Conservation (phyloP, 2,113 vertebrate species). For the Colossoma macropomum region DNA sequence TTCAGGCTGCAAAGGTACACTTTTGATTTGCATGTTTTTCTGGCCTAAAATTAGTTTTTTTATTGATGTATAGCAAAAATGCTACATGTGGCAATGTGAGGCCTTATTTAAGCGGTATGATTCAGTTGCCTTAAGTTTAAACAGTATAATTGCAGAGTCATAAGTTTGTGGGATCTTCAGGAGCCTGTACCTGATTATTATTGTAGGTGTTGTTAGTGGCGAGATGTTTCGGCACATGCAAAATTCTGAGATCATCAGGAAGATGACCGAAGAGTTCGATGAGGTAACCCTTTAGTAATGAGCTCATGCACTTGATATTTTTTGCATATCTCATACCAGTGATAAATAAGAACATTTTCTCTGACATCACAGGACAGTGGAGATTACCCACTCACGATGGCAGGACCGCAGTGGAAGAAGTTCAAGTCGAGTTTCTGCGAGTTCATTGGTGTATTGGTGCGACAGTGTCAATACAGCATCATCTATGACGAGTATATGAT, state of each 20-base stretch:
- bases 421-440: conserved; percentile 99
- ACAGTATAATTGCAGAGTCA: neutral
- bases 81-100: too few species aligned
- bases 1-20: conserved; percentile 98
- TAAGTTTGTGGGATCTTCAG: neutral
- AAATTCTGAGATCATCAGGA: conserved; percentile 98
- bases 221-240: conserved; percentile 99
- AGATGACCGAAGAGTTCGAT: conserved; percentile 99
- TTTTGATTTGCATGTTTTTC: neutral
- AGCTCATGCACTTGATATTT: neutral
- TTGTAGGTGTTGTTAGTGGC: conserved; percentile 91
- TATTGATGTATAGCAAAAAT: too few species aligned
- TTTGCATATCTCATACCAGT: neutral
- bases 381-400: conserved; percentile 97
- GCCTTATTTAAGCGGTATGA: too few species aligned
- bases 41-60: neutral
- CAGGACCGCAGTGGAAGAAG: conserved; percentile 98
- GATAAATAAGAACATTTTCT: neutral
- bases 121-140: too few species aligned
- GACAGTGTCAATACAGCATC: conserved; percentile 99
- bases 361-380: conserved; percentile 88
- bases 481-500: conserved; percentile 99
- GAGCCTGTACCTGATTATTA: neutral
- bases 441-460: conserved; percentile 96
- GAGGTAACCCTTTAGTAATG: conserved; percentile 80